Conservation (phyloP, 1,140 invertebrate genomes). For the Sinonovacula constricta region DNA sequence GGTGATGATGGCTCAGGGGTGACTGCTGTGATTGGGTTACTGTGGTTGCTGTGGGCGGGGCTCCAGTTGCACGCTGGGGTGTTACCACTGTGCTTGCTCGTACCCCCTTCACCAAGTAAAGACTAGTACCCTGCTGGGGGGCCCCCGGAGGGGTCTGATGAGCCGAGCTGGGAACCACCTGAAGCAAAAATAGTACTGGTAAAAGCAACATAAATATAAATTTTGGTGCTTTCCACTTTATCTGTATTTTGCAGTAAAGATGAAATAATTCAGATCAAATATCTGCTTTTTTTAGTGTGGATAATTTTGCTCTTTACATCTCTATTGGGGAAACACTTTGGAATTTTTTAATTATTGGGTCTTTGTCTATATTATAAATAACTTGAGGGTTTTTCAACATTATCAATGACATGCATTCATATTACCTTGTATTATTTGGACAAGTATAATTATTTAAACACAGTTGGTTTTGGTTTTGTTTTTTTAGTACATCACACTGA, state of each 20-base stretch:
- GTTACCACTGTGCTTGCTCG: constrained; percentile 57
- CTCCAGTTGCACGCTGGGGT: constrained; percentile 63
- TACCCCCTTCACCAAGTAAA: constrained; percentile 67
- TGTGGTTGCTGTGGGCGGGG: constrained; percentile 9
- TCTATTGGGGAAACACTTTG: no score
- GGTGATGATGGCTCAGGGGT: no score
- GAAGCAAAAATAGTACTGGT: neutral
- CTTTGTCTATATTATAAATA: no score
- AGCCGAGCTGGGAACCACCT: constrained; percentile 50
- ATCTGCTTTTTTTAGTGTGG: no score
- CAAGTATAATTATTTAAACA: no score
- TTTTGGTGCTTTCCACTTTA: neutral
- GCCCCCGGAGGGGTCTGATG: constrained; percentile 49
- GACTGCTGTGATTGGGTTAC: neutral
- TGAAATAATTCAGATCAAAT: neutral
- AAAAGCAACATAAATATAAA: neutral
- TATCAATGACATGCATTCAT: no score
- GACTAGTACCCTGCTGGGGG: constrained; percentile 53
- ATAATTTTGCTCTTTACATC: no score
- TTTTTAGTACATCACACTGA: no score
- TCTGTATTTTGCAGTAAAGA: neutral
- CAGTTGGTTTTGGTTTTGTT: no score
- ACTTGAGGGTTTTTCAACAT: no score
- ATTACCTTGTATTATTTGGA: no score
- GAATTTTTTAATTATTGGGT: no score